A percentile compares a stretch with the other conserved stretches of the same genome.
These are phyloP conservation scores for Coendou prehensilis DNA, from an alignment of 2,797 vertebrate genomes.

Conservation along the genomic window DNA sequence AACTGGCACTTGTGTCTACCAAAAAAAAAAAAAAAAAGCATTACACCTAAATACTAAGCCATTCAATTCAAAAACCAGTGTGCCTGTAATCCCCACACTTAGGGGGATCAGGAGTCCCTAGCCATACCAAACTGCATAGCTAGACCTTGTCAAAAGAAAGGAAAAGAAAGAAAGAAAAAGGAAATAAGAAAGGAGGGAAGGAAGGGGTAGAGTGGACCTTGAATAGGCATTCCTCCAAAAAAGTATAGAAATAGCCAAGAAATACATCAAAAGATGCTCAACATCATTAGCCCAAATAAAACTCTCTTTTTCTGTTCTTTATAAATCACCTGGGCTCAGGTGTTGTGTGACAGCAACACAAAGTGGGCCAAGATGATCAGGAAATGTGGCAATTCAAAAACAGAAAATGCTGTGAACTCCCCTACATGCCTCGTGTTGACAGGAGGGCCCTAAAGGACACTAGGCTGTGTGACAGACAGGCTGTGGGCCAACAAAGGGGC, in stretches of 20 bases:
- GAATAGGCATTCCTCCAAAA: background rate
- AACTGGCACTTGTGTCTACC: background rate
- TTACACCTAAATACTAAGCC: background rate
- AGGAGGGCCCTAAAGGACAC: fast-evolving
- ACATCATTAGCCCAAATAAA: background rate
- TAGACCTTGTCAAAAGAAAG: background rate
- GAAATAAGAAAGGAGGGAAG: no score
- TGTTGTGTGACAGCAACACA: background rate
- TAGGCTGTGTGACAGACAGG: background rate
- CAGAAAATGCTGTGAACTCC: background rate
- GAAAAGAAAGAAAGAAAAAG: no score
- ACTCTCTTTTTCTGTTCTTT: background rate
- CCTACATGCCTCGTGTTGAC: no score
- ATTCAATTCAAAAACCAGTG: background rate
- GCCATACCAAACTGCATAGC: background rate
- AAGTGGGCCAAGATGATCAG: background rate
- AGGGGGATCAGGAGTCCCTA: background rate
- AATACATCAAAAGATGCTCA: background rate
- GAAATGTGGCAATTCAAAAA: background rate
- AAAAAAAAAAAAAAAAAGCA: background rate
- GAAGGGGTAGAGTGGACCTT: background rate
- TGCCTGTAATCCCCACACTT: background rate
- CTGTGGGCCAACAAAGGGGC: background rate
- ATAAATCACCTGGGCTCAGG: background rate
- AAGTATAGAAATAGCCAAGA: background rate